Percentiles rank a stretch among this genome's conserved stretches.
Evolutionary conservation across 2,113 vertebrate species (phyloP).

Genomic region (Macaca mulatta): DNA sequence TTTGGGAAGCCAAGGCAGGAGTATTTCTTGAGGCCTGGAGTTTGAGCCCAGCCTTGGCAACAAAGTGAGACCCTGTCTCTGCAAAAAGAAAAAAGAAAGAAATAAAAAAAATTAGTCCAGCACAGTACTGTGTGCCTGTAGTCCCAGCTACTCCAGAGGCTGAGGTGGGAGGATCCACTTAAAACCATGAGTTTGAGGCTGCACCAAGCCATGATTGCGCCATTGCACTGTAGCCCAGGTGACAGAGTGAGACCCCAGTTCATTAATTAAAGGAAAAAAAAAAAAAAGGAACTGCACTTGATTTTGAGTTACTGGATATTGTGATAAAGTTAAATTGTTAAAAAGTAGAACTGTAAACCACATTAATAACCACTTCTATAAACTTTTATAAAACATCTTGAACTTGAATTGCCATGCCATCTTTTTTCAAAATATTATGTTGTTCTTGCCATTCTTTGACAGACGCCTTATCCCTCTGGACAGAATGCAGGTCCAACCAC

Average conservation of each 20-base stretch:
- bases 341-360: not conserved
- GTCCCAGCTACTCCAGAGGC: too few relatives aligned
- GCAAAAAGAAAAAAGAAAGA: too few relatives aligned
- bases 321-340: not conserved
- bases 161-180: too few relatives aligned
- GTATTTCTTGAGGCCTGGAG: not conserved
- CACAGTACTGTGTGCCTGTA: too few relatives aligned
- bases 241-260: not conserved
- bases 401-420: not conserved
- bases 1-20: not conserved
- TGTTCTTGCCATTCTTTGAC: constrained; percentile 69
- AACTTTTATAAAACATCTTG: not conserved
- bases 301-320: not conserved
- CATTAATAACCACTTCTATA: not conserved
- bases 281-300: not conserved
- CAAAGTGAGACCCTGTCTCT: not conserved
- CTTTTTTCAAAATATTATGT: not conserved
- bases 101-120: not conserved
- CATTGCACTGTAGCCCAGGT: too few relatives aligned
- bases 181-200: too few relatives aligned
- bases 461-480: constrained; percentile 96
- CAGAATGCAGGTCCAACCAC: constrained; percentile 96
- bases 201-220: too few relatives aligned
- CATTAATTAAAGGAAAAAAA: not conserved
- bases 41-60: not conserved